A percentile compares a stretch with the other conserved stretches of the same genome.
Conservation (phyloP, 2,888 invertebrate species). For the Sinelater perroti region DNA sequence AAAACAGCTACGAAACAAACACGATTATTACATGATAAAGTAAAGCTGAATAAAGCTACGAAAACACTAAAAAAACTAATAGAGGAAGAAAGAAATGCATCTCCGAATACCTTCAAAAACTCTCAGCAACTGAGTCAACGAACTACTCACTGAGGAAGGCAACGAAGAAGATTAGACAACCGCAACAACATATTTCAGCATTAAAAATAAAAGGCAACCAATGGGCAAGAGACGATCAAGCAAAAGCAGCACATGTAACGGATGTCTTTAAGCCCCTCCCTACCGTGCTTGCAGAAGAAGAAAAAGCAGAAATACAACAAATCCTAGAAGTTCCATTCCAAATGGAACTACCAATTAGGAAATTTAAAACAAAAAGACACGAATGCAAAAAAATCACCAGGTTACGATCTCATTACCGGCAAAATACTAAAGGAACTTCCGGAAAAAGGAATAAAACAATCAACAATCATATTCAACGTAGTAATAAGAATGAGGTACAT, state of each 20-base stretch:
- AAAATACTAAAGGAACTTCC: no score
- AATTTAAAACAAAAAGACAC: constrained; percentile 13
- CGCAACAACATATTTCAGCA: constrained; percentile 4
- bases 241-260: constrained; percentile 1
- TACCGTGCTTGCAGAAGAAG: not conserved
- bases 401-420: no score
- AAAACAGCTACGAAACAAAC: no score
- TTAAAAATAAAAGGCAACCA: no score
- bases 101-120: not conserved
- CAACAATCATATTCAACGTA: no score
- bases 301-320: constrained; percentile 4
- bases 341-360: constrained; percentile 8
- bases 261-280: no score
- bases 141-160: constrained; percentile 1
- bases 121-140: not conserved
- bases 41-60: no score
- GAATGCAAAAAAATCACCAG: no score
- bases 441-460: no score
- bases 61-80: no score
- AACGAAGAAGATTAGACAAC: not conserved
- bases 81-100: not conserved
- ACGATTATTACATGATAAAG: no score
- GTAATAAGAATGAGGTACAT: no score
- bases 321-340: not conserved
- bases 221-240: constrained; percentile 2